Evolutionary conservation across 2,797 vertebrate genomes (phyloP), one percentile per base, ranked within the genome.

Genomic region (Tauraco hartlaubi): DNA sequence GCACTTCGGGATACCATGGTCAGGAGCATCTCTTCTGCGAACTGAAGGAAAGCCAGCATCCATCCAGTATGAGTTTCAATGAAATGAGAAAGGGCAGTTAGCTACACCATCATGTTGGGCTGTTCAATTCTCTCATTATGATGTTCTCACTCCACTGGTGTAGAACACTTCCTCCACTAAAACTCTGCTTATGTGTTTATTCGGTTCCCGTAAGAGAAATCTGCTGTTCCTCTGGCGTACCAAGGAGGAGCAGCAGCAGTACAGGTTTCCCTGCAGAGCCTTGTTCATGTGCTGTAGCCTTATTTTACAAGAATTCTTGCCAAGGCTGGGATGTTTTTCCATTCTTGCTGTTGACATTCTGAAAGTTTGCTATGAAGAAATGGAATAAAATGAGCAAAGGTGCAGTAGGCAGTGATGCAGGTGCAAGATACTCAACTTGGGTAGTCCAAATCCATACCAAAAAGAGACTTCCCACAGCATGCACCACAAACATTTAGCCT

Each of bases 181-280:
- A 80, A 52, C 46, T 43, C 3, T 1, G 28, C 5, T 71, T 22
- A 15, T 12, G 4, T 58, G 11, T 63, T 88, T 64, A 21, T 64
- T 85, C 17, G n/a, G 5, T 20, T n/a, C 28, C 8, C 52, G 29
- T 39, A 49, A 62, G 21, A 56, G 51, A 71, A 63, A 55, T 22
- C 15, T 55, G 56, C 54, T 23, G 5, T 43, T 37, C 67, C 43
- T 62, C 49, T 75, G 64, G 39, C 23, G 59, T 26, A 66, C 35
- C 9, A 18, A 33, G 28, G 56, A 51, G 0, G 0, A 49, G 59
- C 3, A 43, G 41, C 76, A 76, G 59, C 35, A 56, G 8, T 17
- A 9, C 15, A 51, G 33, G 16, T 37, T 80, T 83, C 61, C 43
- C 56, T 46, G 39, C 52, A 77, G 26, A 55, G 49, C 39, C 69